These are phyloP conservation scores for Erebia epiphron DNA, from an alignment of 2,888 invertebrate genomes.

Conservation along the genomic window DNA sequence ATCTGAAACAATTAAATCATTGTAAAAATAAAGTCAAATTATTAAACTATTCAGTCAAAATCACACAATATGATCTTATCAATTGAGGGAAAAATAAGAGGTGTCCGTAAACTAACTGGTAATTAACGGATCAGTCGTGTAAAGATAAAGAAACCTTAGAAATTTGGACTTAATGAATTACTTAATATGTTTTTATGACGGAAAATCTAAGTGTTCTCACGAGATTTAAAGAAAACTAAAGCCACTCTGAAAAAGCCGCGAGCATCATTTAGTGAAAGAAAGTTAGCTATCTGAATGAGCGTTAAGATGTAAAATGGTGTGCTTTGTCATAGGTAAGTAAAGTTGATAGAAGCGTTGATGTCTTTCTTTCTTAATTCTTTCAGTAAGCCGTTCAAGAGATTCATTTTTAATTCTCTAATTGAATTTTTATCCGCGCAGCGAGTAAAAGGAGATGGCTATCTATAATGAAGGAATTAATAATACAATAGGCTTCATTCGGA, in stretches of 20 bases:
- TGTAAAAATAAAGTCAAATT: background rate
- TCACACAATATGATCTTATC: too few species aligned
- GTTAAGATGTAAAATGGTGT: background rate
- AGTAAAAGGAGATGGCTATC: conserved; percentile 36
- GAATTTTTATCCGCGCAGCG: conserved; percentile 33
- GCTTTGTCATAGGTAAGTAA: background rate
- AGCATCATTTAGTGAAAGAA: too few species aligned
- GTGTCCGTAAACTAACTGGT: too few species aligned
- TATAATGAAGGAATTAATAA: conserved; percentile 47
- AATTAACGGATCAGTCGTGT: too few species aligned
- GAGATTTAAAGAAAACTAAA: too few species aligned
- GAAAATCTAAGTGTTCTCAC: too few species aligned
- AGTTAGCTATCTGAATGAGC: background rate
- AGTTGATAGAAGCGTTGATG: background rate
- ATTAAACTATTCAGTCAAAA: background rate
- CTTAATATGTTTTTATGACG: too few species aligned
- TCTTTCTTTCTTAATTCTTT: conserved; percentile 10
- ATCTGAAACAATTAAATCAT: conserved; percentile 24
- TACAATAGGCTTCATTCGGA: conserved; percentile 59
- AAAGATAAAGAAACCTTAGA: too few species aligned
- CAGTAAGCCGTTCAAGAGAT: conserved; percentile 13
- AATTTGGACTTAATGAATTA: too few species aligned
- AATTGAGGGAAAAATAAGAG: too few species aligned
- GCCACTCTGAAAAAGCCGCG: too few species aligned
- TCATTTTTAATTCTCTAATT: conserved; percentile 22